phyloP scores from a whole-genome alignment of 2,113 vertebrate genomes.

The Paramisgurnus dabryanus region DNA sequence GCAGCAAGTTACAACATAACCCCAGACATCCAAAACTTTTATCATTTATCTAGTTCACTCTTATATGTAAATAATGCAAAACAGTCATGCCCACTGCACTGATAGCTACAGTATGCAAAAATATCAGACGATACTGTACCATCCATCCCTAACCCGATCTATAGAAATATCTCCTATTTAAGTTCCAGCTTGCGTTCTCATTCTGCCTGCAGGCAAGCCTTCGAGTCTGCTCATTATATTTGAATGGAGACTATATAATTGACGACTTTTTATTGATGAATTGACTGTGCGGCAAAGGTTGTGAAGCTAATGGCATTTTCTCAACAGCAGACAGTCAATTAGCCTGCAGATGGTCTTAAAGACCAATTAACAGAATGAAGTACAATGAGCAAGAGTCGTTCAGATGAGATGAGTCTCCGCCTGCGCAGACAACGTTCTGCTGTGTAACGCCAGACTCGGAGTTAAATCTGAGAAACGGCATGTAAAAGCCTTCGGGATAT shows the following conservation, averaged over 20 bases:
- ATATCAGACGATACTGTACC: too few species aligned
- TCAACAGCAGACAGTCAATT: constrained; percentile 71
- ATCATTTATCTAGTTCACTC: too few species aligned
- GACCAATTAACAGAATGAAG: constrained; percentile 41
- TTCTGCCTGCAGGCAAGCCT: background rate
- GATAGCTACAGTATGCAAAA: too few species aligned
- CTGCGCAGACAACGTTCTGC: background rate
- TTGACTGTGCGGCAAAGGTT: constrained; percentile 31
- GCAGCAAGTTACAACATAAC: too few species aligned
- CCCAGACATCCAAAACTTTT: too few species aligned
- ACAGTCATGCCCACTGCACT: too few species aligned
- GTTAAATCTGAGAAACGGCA: background rate
- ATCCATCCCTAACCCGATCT: too few species aligned
- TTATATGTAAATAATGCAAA: too few species aligned
- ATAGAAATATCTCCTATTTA: too few species aligned
- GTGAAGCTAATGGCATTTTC: constrained; percentile 65
- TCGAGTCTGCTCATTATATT: constrained; percentile 37
- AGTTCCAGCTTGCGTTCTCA: background rate
- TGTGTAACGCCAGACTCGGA: background rate
- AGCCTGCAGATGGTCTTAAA: constrained; percentile 55
- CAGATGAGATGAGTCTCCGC: constrained; percentile 12
- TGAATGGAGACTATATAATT: constrained; percentile 46
- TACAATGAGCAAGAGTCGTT: constrained; percentile 13
- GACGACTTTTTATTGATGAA: constrained; percentile 46
- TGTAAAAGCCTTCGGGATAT: background rate